Evolutionary conservation across 1,140 invertebrate genomes (phyloP), one percentile per base, ranked within the genome.

Genomic region (Saccostrea echinata): DNA sequence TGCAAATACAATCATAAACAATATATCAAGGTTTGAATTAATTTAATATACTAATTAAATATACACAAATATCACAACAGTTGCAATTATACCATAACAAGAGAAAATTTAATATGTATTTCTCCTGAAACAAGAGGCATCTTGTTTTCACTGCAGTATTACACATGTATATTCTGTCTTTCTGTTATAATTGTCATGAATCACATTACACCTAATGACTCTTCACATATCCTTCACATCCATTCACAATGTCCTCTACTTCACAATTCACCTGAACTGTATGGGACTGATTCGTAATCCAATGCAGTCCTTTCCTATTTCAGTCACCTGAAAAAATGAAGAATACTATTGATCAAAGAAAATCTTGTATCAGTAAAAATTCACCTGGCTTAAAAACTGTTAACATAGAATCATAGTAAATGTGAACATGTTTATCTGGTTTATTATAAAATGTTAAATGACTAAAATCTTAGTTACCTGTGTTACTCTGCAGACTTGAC

Each of bases 271-370:
- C 92, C 94, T 89, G 92, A 95, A 95, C 89, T 95, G 95, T 30
- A 94, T 93, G 12, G 96, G 95, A 94, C 97, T 98, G 94, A 99
- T 98, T 93, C 97, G 96, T 51, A 99, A 96, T 24, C 98, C 98
- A 88, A 97, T 96, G 80, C 96, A 97, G 92, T 99, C 97, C 95
- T 98, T 98, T 6, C 98, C 98, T 87, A 99, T 97, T 94, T 98
- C 97, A 1, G 98, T 97, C 33, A 99, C 97, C 91, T 97, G 96
- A 91, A 98, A 99, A 33, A 89, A 86, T 55, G 90, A 83, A 87
- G 51, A 88, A 88, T n/a, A 13, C 55, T 53, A 33, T 8, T 55
- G 80, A 43, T 16, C 27, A 18, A 33, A 55, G n/a, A 1, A 80
- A 87, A 27, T 53, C 27, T 35, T 4, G 27, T n/a, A 51, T 6